Base-by-base conservation (phyloP, 1,140 invertebrate genomes). In the Ostrea denselamellosa region DNA sequence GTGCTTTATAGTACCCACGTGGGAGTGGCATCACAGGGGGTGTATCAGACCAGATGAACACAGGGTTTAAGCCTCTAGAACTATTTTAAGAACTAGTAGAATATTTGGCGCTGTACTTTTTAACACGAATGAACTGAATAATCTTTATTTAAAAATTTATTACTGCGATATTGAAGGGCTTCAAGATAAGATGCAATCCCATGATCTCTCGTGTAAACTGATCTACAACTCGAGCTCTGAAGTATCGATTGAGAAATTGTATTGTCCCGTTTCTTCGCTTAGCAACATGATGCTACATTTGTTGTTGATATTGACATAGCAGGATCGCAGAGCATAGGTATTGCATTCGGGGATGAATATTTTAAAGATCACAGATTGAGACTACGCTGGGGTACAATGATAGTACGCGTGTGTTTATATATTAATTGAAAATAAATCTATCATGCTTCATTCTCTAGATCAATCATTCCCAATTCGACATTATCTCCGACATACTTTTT, bases 131-230 rank as follows among this genome's bases (percentile, higher is more conserved):
- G 14, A 22, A 77, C 68, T 34, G 34, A 34, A 28, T 1, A 77
- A 28, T 77, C 25, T 77, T 77, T 77, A 77, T 25, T 44, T 25
- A 25, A 77, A 77, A 77, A 77, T 77, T 77, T 77, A 77, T 77
- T 28, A 77, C 68, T 12, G 8, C 34, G 68, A 77, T 68, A 68
- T 77, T 34, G 25, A 34, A 34, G 10, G 28, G 25, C 9, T 71
- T 77, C 25, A 62, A 28, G 68, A 77, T 77, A 77, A 77, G 68
- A 77, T 22, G 58, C n/a, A 34, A 34, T 17, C 25, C 2, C 1
- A 77, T 28, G 68, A 77, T 77, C 68, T 77, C 68, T 34, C 9
- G 68, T 77, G 68, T 77, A 77, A 77, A 77, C 28, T 77, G 68
- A 77, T 77, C 25, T 25, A 77, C 28, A 25, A 28, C 68, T 77